These are phyloP conservation scores for Agrypnus murinus DNA, from an alignment of 2,888 invertebrate genomes.

Conservation along the genomic window DNA sequence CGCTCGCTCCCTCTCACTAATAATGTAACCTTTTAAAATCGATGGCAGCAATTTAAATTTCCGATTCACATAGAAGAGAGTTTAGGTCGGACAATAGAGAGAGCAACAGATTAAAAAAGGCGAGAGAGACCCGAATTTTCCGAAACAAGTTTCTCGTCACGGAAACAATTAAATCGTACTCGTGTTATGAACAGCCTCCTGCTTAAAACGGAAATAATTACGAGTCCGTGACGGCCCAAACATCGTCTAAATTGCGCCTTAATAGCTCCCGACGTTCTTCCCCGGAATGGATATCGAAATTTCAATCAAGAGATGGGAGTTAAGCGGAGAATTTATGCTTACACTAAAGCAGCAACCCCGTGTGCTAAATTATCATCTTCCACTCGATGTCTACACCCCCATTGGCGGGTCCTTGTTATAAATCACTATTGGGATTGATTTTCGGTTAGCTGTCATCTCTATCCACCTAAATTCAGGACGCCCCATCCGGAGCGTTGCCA, in stretches of 20 bases:
- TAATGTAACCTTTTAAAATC: too few species aligned
- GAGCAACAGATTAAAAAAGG: neutral
- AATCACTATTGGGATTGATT: constrained; percentile 44
- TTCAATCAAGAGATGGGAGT: constrained; percentile 44
- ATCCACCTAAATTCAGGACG: neutral
- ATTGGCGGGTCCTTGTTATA: constrained; percentile 32
- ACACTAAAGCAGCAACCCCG: constrained; percentile 32
- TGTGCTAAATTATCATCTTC: constrained; percentile 42
- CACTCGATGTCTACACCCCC: constrained; percentile 41
- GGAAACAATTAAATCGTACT: constrained; percentile 49
- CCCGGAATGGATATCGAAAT: constrained; percentile 55
- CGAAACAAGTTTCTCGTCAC: constrained; percentile 28
- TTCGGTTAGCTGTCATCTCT: constrained; percentile 37
- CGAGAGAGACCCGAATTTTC: neutral
- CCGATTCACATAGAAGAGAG: too few species aligned
- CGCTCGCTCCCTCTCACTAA: too few species aligned
- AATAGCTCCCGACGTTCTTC: constrained; percentile 47
- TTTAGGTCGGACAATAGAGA: too few species aligned
- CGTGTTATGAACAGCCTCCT: constrained; percentile 34
- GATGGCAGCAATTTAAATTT: too few species aligned
- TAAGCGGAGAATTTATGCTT: constrained; percentile 52
- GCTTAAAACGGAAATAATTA: constrained; percentile 50
- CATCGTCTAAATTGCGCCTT: constrained; percentile 53
- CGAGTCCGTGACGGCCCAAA: constrained; percentile 44
- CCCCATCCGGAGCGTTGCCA: constrained; percentile 9